Percentiles rank a stretch among this genome's conserved stretches.
These are phyloP conservation scores for Mormyrops boulengeri DNA, from an alignment of 2,797 vertebrate genomes.

Conservation along the genomic window DNA sequence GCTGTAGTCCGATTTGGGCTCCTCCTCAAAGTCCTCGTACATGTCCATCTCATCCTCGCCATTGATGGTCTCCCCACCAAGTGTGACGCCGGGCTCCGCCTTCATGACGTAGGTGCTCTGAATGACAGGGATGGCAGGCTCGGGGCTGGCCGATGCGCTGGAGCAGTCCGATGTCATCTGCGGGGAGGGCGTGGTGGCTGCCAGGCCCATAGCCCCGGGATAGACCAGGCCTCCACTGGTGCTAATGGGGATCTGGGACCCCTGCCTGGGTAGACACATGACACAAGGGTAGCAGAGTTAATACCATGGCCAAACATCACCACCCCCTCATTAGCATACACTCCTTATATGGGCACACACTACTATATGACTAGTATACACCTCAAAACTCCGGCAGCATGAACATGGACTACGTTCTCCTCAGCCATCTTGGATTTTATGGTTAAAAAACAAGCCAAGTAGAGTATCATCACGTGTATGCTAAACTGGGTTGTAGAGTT, in stretches of 20 bases:
- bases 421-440: neutral
- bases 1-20: constrained; percentile 99
- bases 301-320: neutral
- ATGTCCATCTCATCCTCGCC: constrained; percentile 96
- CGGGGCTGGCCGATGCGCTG: constrained; percentile 91
- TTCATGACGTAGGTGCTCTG: constrained; percentile 98
- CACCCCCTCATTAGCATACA: neutral
- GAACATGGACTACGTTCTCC: neutral
- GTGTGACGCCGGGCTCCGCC: constrained; percentile 76
- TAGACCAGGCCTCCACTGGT: constrained; percentile 91
- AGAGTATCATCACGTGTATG: neutral
- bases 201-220: constrained; percentile 92
- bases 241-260: constrained; percentile 92
- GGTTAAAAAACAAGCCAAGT: neutral
- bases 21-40: constrained; percentile 98
- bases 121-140: constrained; percentile 95
- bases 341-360: constrained; percentile 4
- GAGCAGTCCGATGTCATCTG: constrained; percentile 99
- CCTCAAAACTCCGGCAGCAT: constrained; percentile 25
- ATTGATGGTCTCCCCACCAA: constrained; percentile 76
- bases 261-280: constrained; percentile 59
- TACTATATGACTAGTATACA: constrained; percentile 43
- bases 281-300: constrained; percentile 22
- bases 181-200: constrained; percentile 89
- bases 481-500: constrained; percentile 33